phyloP scores from a whole-genome alignment of 2,888 invertebrate genomes.

The Heliconius cydno region DNA sequence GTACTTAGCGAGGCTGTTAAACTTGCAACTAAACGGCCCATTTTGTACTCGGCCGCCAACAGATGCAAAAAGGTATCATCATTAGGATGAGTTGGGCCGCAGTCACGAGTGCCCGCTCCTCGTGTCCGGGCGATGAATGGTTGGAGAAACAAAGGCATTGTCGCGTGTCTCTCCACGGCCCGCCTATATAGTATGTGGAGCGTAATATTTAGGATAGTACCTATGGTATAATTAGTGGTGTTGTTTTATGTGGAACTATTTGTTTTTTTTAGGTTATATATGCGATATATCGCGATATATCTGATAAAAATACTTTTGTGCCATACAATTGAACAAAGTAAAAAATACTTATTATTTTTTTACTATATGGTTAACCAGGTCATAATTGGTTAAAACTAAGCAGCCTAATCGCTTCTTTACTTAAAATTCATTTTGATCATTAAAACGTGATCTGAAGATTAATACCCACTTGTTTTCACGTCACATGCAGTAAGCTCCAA shows the following conservation, averaged over 20 bases:
- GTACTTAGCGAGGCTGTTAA: conserved; percentile 55
- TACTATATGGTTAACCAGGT: conserved; percentile 54
- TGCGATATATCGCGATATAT: no score
- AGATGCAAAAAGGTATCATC: conserved; percentile 54
- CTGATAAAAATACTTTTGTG: neutral
- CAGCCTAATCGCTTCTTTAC: neutral
- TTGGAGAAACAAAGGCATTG: conserved; percentile 63
- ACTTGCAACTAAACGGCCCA: conserved; percentile 58
- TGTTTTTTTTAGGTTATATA: neutral
- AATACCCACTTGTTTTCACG: neutral
- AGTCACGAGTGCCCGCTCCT: conserved; percentile 45
- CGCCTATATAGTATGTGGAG: conserved; percentile 58
- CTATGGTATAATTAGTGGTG: conserved; percentile 68
- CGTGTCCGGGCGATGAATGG: conserved; percentile 46
- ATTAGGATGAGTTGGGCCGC: conserved; percentile 48
- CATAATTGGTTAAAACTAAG: conserved; percentile 15
- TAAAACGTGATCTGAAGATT: conserved; percentile 25
- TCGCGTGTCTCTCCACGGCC: conserved; percentile 60
- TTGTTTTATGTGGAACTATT: conserved; percentile 38
- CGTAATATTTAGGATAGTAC: conserved; percentile 60
- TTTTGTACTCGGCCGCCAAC: conserved; percentile 53
- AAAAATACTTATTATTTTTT: conserved; percentile 57
- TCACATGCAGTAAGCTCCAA: conserved; percentile 9
- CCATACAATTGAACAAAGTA: neutral
- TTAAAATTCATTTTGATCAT: conserved; percentile 8